Conservation (phyloP, 2,113 vertebrate genomes). For the Picathartes gymnocephalus region DNA sequence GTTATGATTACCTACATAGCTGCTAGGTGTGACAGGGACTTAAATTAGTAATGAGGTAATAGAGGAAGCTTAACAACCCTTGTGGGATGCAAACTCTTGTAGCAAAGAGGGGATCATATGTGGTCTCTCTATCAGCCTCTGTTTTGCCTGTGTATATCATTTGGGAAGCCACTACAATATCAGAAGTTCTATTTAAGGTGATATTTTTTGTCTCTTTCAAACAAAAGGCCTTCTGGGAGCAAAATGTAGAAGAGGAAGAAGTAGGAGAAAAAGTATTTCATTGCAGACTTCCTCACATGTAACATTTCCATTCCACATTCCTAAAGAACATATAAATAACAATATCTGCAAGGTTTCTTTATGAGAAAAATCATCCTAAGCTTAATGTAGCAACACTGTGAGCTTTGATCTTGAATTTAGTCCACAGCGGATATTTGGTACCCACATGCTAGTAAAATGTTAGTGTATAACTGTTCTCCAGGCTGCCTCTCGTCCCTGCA, state of each 20-base stretch:
- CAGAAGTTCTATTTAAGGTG: not conserved
- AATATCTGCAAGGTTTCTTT: not conserved
- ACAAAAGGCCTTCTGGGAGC: not conserved
- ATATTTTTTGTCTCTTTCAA: not conserved
- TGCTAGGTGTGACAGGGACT: not conserved
- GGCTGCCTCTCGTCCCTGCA: not conserved
- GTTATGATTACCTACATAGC: not conserved
- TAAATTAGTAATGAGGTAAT: not conserved
- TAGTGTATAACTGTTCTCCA: not conserved
- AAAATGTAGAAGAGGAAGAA: not conserved
- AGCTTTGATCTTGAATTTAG: not conserved
- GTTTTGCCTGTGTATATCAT: fast-evolving
- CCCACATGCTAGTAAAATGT: not conserved
- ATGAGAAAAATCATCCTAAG: not conserved
- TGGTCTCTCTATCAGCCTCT: not conserved
- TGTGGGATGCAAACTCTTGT: not conserved
- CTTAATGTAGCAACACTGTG: not conserved
- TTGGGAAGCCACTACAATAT: not conserved
- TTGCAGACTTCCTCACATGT: not conserved
- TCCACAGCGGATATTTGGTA: not conserved
- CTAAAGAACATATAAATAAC: not conserved
- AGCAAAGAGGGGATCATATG: not conserved
- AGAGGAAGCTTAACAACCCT: not conserved
- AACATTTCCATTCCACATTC: not conserved
- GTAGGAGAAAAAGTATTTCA: not conserved